A percentile compares a stretch with the other conserved stretches of the same genome.
Conservation (phyloP, 2,113 vertebrate genomes). For the Otocyon megalotis region DNA sequence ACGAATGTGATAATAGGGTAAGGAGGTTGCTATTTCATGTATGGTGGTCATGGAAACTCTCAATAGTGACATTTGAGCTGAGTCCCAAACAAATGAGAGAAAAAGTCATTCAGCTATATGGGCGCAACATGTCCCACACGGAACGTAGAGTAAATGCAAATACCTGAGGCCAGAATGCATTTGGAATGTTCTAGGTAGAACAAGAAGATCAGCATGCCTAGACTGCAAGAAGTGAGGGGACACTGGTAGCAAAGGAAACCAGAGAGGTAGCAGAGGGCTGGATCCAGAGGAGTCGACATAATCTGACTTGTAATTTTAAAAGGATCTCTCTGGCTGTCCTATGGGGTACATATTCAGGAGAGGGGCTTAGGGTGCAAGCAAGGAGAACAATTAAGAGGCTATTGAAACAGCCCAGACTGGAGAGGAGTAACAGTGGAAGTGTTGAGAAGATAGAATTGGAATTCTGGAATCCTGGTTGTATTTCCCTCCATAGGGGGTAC, state of each 20-base stretch:
- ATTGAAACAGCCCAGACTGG: constrained; percentile 10
- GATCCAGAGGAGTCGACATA: background rate
- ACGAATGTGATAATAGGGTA: background rate
- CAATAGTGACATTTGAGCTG: constrained; percentile 12
- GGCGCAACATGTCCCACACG: background rate
- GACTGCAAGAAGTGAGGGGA: background rate
- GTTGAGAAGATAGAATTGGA: constrained; percentile 12
- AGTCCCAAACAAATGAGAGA: constrained; percentile 32
- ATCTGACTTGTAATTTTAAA: constrained; percentile 53
- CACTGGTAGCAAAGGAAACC: constrained; percentile 6
- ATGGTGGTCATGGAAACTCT: background rate
- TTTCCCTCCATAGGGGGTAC: background rate
- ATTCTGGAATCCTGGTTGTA: constrained; percentile 34
- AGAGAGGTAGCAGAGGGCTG: background rate
- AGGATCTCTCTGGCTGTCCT: background rate
- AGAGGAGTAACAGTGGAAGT: constrained; percentile 1
- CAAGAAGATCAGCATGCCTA: background rate
- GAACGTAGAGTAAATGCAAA: constrained; percentile 39
- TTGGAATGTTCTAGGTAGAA: constrained; percentile 4
- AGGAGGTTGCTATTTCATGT: background rate
- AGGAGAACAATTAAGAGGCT: constrained; percentile 17
- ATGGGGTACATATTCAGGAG: constrained; percentile 1
- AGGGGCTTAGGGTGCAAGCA: background rate
- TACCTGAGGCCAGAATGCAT: background rate
- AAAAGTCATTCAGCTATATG: background rate